These are phyloP conservation scores for Lutraria lutraria DNA, from an alignment of 2,888 invertebrate species.

Conservation along the genomic window DNA sequence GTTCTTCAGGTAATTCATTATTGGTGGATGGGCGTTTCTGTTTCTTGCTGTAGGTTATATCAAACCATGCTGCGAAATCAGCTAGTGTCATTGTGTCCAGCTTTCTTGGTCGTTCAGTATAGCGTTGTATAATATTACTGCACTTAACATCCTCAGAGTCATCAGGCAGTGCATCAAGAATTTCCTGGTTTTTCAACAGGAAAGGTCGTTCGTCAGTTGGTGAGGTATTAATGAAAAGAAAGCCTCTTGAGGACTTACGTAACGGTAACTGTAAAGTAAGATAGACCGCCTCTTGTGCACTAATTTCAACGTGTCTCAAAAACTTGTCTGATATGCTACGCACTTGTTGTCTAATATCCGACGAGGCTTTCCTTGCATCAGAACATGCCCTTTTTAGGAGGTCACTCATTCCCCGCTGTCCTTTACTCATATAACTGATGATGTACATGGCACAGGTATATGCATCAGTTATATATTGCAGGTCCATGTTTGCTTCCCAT, in stretches of 20 bases:
- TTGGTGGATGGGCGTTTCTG: too few species aligned
- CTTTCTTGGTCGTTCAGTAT: not conserved
- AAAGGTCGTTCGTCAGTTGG: constrained; percentile 46
- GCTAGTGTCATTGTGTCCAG: constrained; percentile 54
- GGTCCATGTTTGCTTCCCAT: constrained; percentile 60
- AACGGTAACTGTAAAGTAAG: constrained; percentile 65
- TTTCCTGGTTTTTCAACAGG: constrained; percentile 55
- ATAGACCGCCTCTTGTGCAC: constrained; percentile 77
- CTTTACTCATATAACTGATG: constrained; percentile 68
- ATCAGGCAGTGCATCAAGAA: too few species aligned
- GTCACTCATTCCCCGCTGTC: constrained; percentile 45
- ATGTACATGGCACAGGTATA: constrained; percentile 66
- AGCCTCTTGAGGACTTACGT: constrained; percentile 47
- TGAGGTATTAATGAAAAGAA: constrained; percentile 59
- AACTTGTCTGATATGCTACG: constrained; percentile 51
- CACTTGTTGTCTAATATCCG: constrained; percentile 52
- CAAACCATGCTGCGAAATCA: constrained; percentile 45
- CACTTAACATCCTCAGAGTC: constrained; percentile 33
- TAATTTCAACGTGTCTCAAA: constrained; percentile 67
- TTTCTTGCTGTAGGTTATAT: not conserved
- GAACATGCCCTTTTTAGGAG: constrained; percentile 40
- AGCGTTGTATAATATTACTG: not conserved
- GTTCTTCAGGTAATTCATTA: constrained; percentile 39
- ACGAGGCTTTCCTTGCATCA: constrained; percentile 46
- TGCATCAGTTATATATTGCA: constrained; percentile 64